A percentile compares a stretch with the other conserved stretches of the same genome.
Conservation (phyloP, 2,113 vertebrate species). For the Pterocles burchelli region DNA sequence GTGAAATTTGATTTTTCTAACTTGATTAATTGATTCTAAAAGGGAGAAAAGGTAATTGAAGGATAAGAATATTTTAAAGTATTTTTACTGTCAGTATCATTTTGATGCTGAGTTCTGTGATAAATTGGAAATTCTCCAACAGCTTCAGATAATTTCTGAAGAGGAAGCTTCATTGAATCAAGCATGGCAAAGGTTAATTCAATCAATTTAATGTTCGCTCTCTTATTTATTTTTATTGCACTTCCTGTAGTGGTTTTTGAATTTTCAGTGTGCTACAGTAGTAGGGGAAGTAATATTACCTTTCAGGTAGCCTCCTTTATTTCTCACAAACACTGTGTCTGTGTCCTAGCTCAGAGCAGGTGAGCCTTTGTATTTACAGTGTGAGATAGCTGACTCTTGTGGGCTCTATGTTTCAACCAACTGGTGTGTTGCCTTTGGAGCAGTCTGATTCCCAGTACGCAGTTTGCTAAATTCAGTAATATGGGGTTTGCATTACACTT, state of each 20-base stretch:
- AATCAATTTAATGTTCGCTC: background rate
- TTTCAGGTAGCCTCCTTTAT: background rate
- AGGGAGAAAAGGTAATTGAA: background rate
- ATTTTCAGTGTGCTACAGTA: background rate
- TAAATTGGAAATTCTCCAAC: background rate
- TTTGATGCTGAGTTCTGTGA: background rate
- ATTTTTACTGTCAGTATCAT: background rate
- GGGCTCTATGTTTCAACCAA: background rate
- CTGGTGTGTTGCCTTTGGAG: background rate
- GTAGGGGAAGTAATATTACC: background rate
- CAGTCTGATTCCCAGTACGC: rapidly evolving
- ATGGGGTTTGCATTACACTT: background rate
- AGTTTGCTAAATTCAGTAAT: background rate
- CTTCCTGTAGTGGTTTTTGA: background rate
- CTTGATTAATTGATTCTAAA: background rate
- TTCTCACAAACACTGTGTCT: background rate
- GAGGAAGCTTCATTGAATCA: background rate
- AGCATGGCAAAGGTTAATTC: background rate
- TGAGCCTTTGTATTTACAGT: background rate
- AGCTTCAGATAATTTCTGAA: conserved; percentile 1
- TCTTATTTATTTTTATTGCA: background rate
- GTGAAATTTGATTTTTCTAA: background rate
- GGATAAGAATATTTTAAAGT: background rate
- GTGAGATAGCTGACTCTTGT: background rate
- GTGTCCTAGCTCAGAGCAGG: background rate